A percentile compares a stretch with the other conserved stretches of the same genome.
These are phyloP conservation scores for Strigops habroptila DNA, from an alignment of 2,113 vertebrate genomes.

Conservation along the genomic window DNA sequence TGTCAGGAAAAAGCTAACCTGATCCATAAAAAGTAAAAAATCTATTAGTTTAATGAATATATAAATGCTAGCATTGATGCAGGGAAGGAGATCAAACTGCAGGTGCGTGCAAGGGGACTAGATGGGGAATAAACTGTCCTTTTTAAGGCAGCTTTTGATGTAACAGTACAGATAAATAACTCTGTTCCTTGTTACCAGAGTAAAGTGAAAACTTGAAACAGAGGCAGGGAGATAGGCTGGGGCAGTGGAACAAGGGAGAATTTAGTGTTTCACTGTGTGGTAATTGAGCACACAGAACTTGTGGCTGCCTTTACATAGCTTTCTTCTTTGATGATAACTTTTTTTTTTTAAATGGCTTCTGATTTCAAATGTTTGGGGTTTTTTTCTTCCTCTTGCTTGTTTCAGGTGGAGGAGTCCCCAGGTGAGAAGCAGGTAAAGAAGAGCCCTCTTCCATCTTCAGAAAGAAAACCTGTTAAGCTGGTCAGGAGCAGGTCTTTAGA, in stretches of 20 bases:
- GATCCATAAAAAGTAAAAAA: neutral
- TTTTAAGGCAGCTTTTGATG: neutral
- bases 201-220: neutral
- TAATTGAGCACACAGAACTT: neutral
- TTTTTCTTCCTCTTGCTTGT: neutral
- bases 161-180: neutral
- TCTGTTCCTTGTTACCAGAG: neutral
- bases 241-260: neutral
- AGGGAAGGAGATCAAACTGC: neutral
- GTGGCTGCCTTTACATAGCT: neutral
- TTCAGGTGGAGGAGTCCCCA: conserved; percentile 70
- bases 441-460: conserved; percentile 67
- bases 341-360: neutral
- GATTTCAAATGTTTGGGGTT: neutral
- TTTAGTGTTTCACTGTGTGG: neutral
- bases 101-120: neutral
- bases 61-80: neutral
- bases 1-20: neutral
- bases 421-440: conserved; percentile 62
- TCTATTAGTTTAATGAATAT: neutral
- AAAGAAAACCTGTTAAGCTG: conserved; percentile 65
- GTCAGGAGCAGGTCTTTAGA: conserved; percentile 67
- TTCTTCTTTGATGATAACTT: neutral
- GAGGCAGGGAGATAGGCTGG: neutral
- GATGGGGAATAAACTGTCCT: neutral